phyloP scores from a whole-genome alignment of 2,888 invertebrate species.

The Cosmorhoe ocellata region DNA sequence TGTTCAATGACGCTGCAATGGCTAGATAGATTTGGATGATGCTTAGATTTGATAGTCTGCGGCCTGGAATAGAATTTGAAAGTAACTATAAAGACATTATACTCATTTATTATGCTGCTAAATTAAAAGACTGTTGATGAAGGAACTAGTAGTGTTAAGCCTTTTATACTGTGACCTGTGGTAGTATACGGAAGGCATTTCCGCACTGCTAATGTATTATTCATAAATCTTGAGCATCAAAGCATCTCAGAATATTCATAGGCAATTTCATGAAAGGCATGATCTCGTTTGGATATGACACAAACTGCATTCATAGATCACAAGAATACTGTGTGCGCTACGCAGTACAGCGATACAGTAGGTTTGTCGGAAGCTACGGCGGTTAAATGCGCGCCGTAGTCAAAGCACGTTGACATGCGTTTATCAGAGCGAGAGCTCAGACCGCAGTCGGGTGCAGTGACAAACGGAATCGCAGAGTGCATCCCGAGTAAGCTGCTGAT shows the following conservation, averaged over 20 bases:
- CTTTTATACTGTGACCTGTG: slow-evolving; percentile 2
- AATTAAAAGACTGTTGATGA: no score
- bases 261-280: slow-evolving; percentile 22
- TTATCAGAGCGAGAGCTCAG: slow-evolving; percentile 74
- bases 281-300: slow-evolving; percentile 26
- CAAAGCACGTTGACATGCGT: slow-evolving; percentile 77
- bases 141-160: background rate
- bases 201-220: slow-evolving; percentile 12
- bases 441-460: slow-evolving; percentile 71
- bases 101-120: no score
- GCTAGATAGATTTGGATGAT: no score
- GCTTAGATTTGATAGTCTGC: no score
- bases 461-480: slow-evolving; percentile 81
- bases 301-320: slow-evolving; percentile 31
- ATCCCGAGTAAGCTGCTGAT: slow-evolving; percentile 78
- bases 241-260: slow-evolving; percentile 26
- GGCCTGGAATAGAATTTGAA: no score
- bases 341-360: slow-evolving; percentile 30
- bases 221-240: slow-evolving; percentile 19
- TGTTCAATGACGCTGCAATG: no score
- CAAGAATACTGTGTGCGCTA: slow-evolving; percentile 18
- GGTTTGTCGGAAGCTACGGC: slow-evolving; percentile 48
- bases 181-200: background rate
- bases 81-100: no score
- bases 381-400: slow-evolving; percentile 63